Evolutionary conservation across 2,797 vertebrate species (phyloP), one percentile per base, ranked within the genome.

Genomic region (Helicolenus hilgendorfi): DNA sequence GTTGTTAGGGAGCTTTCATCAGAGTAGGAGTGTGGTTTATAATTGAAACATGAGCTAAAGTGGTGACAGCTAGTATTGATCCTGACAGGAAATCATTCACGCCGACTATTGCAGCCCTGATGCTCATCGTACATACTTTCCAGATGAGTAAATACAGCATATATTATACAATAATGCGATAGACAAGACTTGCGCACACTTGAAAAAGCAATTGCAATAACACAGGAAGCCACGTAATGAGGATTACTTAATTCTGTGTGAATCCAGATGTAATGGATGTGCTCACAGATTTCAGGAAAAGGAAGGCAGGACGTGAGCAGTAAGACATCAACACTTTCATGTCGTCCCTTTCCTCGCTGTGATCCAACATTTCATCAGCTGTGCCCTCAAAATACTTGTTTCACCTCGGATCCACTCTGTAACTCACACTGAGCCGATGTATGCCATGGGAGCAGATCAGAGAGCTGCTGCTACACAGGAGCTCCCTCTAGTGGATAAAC

Each of bases 351-450:
- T 90, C 93, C 93, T 78, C 91, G 31, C 53, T 87, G 82, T 87
- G 90, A 94, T 83, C 76, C 82, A 68, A 87, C 80, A 89, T 95
- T 96, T 95, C 96, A 90, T 95, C 95, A 96, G 92, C 94, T 72
- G 80, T 95, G 91, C 82, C 93, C 95, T 92, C 86, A 60, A 87
- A 92, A 92, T 84, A 77, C 63, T 64, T 83, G 86, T 91, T 92
- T 89, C 79, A 88, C 88, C 87, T 92, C 73, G 85, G 86, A 91
- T 92, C 77, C 79, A 74, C 87, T 68, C 79, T 33, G 64, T 36
- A 69, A 26, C 79, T 77, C 80, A 82, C 84, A 77, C 33, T 59
- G 1, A 60, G 62, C 60, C 24, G 36, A 15, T 67, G 31, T n/a
- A n/a, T 81, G 65, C 45, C 22, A 14, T 10, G n/a, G 62, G 53